Conservation (phyloP, 1,140 invertebrate genomes). For the Palaemon carinicauda region DNA sequence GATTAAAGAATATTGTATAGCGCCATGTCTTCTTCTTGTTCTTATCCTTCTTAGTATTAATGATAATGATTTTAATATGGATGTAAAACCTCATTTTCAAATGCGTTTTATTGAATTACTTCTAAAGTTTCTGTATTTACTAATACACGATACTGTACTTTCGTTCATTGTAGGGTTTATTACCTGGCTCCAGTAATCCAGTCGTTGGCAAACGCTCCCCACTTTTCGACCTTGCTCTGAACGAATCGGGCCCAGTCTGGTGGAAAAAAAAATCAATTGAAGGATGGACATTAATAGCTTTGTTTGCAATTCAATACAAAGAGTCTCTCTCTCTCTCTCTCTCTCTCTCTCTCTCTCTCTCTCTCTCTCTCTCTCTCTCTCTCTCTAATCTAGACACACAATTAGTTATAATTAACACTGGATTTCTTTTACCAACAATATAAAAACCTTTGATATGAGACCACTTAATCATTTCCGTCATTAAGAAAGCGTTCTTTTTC, state of each 20-base stretch:
- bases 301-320: not conserved
- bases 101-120: no score
- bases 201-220: constrained; percentile 44
- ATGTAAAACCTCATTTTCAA: no score
- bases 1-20: no score
- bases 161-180: not conserved
- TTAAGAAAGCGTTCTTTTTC: not conserved
- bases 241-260: constrained; percentile 53
- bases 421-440: not conserved
- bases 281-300: not conserved
- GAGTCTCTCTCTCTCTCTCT: no score
- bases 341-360: no score
- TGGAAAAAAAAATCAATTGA: no score
- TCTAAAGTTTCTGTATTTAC: no score
- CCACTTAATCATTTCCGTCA: not conserved
- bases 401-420: not conserved
- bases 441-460: not conserved
- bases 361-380: no score
- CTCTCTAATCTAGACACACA: not conserved
- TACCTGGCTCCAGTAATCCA: constrained; percentile 50
- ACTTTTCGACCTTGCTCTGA: constrained; percentile 30
- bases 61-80: no score
- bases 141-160: not conserved
- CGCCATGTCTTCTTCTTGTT: no score
- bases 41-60: no score